These are phyloP conservation scores for Anguilla pacifica DNA, from an alignment of 2,797 vertebrate species.

Conservation along the genomic window DNA sequence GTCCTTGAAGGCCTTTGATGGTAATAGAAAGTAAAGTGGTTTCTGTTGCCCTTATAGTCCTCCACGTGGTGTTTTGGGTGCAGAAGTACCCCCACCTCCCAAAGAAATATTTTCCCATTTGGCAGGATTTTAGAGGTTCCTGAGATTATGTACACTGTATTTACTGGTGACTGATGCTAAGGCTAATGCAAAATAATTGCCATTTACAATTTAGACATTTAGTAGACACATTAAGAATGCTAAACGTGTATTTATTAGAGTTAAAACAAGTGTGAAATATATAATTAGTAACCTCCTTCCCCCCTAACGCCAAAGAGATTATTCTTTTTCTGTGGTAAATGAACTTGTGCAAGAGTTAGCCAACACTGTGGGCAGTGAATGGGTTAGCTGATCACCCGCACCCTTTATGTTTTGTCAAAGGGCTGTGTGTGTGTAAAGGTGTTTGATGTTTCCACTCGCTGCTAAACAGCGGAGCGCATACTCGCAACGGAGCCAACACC, in stretches of 20 bases:
- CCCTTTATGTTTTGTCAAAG: background rate
- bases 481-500: background rate
- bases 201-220: background rate
- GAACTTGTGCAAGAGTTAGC: background rate
- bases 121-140: background rate
- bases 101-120: background rate
- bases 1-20: background rate
- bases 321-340: background rate
- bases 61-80: background rate
- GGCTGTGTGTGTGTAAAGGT: constrained; percentile 12
- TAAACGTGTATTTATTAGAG: too few species aligned
- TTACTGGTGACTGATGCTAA: background rate
- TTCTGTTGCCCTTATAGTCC: background rate
- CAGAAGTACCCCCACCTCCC: background rate
- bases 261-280: background rate
- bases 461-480: background rate
- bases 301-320: background rate
- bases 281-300: background rate
- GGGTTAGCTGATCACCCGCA: background rate
- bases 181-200: background rate
- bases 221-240: too few species aligned
- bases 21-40: background rate
- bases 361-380: background rate
- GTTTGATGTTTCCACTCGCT: background rate
- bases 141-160: background rate